Conservation (phyloP, 2,797 vertebrate genomes). For the Podarcis siculus region DNA sequence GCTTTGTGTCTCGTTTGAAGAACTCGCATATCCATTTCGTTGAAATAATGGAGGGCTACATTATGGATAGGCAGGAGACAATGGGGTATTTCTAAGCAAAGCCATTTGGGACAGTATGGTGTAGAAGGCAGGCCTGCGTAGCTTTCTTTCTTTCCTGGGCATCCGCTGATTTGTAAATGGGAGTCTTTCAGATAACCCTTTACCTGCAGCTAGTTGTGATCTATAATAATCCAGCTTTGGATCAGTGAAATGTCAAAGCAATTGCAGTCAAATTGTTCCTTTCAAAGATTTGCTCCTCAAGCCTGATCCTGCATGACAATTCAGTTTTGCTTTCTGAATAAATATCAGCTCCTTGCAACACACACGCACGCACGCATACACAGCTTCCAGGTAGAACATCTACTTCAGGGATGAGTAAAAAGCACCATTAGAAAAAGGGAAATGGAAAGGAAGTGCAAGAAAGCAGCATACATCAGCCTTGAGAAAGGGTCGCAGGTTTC, state of each 20-base stretch:
- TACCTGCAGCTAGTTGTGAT: constrained; percentile 45
- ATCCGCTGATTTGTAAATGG: neutral
- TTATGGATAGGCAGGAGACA: no score
- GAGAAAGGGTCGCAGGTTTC: neutral
- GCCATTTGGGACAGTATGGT: neutral
- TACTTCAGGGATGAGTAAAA: neutral
- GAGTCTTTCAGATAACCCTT: constrained; percentile 4
- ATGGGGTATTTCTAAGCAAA: neutral
- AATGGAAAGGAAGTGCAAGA: neutral
- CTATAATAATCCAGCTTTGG: constrained; percentile 20
- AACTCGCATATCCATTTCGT: neutral
- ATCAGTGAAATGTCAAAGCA: constrained; percentile 45
- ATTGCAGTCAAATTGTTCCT: constrained; percentile 27
- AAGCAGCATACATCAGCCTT: neutral
- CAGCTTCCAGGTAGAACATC: constrained; percentile 14
- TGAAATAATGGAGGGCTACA: neutral
- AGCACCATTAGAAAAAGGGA: neutral
- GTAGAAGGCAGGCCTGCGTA: neutral
- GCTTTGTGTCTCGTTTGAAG: neutral
- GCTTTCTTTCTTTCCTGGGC: neutral
- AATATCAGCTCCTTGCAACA: neutral
- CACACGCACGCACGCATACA: neutral
- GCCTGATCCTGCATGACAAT: constrained; percentile 3
- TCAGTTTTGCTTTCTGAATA: constrained; percentile 13
- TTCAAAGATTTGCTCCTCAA: constrained; percentile 18